Base-by-base conservation (phyloP, 30 jellyfish, hydroid and myxozoan genomes). In the Rhopilema esculentum region DNA sequence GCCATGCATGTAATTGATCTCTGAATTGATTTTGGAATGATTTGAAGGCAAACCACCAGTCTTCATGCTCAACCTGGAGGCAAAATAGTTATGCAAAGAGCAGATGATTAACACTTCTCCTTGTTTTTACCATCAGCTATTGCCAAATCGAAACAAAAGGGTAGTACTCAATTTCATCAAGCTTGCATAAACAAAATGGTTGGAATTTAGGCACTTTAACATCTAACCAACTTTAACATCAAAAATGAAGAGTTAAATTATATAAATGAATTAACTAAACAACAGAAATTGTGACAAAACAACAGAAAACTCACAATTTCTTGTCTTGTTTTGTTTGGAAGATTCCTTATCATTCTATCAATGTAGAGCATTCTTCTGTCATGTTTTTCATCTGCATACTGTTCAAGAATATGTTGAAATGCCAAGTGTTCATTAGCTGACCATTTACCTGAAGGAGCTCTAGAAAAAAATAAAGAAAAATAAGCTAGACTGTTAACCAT, bases 371-470 rank as follows among this genome's bases (percentile, higher is more conserved):
- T 68, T 65, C 98, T 83, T 62, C 90, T 88, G 78, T 89, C 88
- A 26, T 33, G 84, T 0, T 76, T 51, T 28, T 90, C 91, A 66
- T 68, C 87, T 20, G 91, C 25, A 51, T 93, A 93, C 71, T 93
- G 98, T 0, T 93, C 96, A 27, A 89, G 19, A 32, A 89, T 89
- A 72, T 84, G 97, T 64, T 27, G 81, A 72, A 93, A 93, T 25
- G 75, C 61, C 9, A 77, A 30, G 73, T 89, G 95, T 40, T 93
- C 97, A 31, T 30, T 63, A 26, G 61, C 84, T 0, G 89, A 24
- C 98, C 98, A 93, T 1, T 95, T 89, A 24, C 91, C 93, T 29
- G 77, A 32, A 18, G 98, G 98, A 33, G 72, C 87, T 65, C 98
- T 93, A 66, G 21, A 73, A 57, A 49, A 15, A 33, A 4, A 78